Evolutionary conservation across 2,797 vertebrate species (phyloP), one percentile per base, ranked within the genome.

Genomic region (Protonibea diacanthus): DNA sequence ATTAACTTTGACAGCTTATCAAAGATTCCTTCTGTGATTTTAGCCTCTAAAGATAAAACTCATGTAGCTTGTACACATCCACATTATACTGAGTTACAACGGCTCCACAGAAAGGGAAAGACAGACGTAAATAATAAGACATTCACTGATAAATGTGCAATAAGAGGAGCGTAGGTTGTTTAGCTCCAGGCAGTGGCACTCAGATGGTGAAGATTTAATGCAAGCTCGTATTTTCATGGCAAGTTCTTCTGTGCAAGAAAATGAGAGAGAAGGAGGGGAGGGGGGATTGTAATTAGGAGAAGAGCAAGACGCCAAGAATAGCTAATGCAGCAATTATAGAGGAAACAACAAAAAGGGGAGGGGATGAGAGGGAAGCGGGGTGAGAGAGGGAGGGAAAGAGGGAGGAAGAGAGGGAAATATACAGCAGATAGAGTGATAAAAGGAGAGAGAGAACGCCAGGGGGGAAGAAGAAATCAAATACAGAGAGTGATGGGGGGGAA

Each of bases 291-390:
- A 74, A 70, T 78, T 49, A 70, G 53, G 59, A 55, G 62, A 40
- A 27, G 52, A 71, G 27, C n/a, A 52, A 63, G 65, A 72, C 1
- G 18, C 68, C 20, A 69, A 73, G 20, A 82, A 82, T 74, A 81
- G 72, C 61, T 60, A 71, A 71, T 66, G 44, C 51, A 63, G 56
- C 70, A 81, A 78, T 75, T 71, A 81, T 44, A 52, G 75, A 68
- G 57, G 71, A 71, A 71, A 80, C 44, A 33, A 42, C 57, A 42
- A 73, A 47, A 11, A 44, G 20, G 33, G 62, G 80, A 74, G 59
- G 45, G 40, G 40, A 52, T 2, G 6, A 70, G 44, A 64, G 23
- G 40, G 52, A 72, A 57, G 6, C 33, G 57, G 51, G 25, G 14
- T 12, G 64, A 77, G 63, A 21, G 40, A 63, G 48, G 13, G 10